Base-by-base conservation (phyloP, 2,113 vertebrate species). In the Equus przewalskii region DNA sequence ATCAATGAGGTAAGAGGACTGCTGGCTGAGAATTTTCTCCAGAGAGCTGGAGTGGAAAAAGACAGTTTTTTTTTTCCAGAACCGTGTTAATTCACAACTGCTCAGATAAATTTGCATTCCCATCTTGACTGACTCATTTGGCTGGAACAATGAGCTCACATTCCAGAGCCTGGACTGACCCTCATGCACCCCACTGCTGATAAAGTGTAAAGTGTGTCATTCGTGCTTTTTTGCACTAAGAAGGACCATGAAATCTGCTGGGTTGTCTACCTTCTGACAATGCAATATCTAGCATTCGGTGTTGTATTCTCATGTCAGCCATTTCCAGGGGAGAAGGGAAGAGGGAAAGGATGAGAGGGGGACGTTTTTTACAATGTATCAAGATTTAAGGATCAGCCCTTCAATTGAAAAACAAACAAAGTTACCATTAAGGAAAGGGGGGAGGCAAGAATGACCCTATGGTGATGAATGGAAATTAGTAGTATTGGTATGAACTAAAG, bases 61-160 rank as follows among this genome's bases (percentile, higher is more conserved):
- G 54, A 6, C 58, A 24, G 51, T 28, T 33, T 64, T 51, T 33
- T 44, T 6, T 14, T 62, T 5, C 6, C 14, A 54, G 76, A 54
- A 64, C 22, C 33, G 22, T 22, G 41, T n/a, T 58, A 67, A 95
- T 73, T 79, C 33, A 82, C 65, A 92, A 73, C 26, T 64, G 78
- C 78, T 91, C 64, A 44, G 79, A 89, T 73, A 95, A 75, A 81
- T 89, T 93, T 75, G 67, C 86, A 91, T 94, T 98, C 78, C 78
- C 82, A 86, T 97, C 64, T 80, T 65, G 70, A 94, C 58, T 93
- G 96, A 97, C 30, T 95, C 97, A 94, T 91, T 79, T 95, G 72
- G 49, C 91, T 89, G 89, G 93, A 95, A 96, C 73, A 89, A 54
- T 89, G 79, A 89, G 94, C 73, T 96, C 75, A 80, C 96, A 97